Evolutionary conservation across 2,888 invertebrate species (phyloP), one percentile per base, ranked within the genome.

Genomic region (Amblyteles armatorius): DNA sequence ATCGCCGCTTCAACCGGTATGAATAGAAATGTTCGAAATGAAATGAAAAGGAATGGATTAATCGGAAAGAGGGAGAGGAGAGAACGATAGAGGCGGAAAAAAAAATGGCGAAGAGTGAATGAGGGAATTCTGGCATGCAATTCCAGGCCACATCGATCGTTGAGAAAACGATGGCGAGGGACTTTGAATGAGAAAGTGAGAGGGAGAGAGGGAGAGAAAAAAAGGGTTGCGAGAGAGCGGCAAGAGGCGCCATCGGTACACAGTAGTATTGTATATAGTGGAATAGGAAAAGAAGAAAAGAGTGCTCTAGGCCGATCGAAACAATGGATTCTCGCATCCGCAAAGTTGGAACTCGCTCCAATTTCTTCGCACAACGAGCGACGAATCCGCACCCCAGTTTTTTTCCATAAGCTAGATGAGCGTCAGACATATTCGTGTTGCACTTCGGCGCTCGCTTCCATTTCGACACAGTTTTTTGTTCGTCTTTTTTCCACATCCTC

Each of bases 141-240:
- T 82, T 78, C 33, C 71, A 40, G 33, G 29, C 11, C 26, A 40
- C 52, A 72, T 82, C 82, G 72, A 78, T 78, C 71, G 77, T 82
- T 16, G 57, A 19, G 65, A 55, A 63, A 63, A 29, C 63, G 63
- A 63, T 63, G 77, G 84, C 83, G 86, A 84, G 83, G 80, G 85
- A 68, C 86, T 85, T 87, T 86, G 88, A 87, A 90, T 87, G 87
- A 85, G 86, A 87, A 88, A 83, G 78, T 74, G 81, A 83, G 86
- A 86, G 87, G 80, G 85, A 81, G 50, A 29, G 72, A 65, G 82
- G 55, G 74, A 57, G 87, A 86, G 88, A 87, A 85, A 85, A 87
- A 88, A 83, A 79, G 79, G 79, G 83, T 48, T 16, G 63, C 63
- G 80, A 52, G 73, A 73, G 65, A 82, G 82, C 84, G 76, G 44